phyloP scores from a whole-genome alignment of 2,797 vertebrate species.

The Onychomys torridus region DNA sequence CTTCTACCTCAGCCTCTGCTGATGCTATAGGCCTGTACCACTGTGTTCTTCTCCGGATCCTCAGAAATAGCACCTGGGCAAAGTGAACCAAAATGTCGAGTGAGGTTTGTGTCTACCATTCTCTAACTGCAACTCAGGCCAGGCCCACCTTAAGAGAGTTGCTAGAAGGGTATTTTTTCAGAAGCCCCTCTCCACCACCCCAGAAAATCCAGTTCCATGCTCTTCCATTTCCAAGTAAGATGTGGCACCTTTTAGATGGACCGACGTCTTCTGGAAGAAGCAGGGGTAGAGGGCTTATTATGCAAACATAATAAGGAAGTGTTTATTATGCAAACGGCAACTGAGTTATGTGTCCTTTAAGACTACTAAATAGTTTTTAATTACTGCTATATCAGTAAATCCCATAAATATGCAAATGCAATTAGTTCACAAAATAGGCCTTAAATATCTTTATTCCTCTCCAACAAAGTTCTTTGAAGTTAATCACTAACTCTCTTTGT shows the following conservation, averaged over 20 bases:
- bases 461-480: constrained; percentile 88
- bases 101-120: background rate
- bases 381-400: constrained; percentile 88
- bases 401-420: constrained; percentile 88
- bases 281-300: constrained; percentile 82
- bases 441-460: constrained; percentile 87
- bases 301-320: constrained; percentile 86
- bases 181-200: background rate
- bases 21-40: background rate
- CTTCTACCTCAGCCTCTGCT: background rate
- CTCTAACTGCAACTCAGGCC: background rate
- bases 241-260: constrained; percentile 46
- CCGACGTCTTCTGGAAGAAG: constrained; percentile 73
- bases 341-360: constrained; percentile 88
- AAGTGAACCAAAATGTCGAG: constrained; percentile 41
- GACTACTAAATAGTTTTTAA: constrained; percentile 89
- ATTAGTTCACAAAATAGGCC: constrained; percentile 87
- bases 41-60: background rate
- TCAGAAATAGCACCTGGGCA: background rate
- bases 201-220: background rate
- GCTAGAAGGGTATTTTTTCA: background rate
- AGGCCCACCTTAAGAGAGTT: background rate
- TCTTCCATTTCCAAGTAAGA: constrained; percentile 45
- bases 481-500: constrained; percentile 85
- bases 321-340: constrained; percentile 88